These are phyloP conservation scores for Otis tarda DNA, from an alignment of 2,113 vertebrate species.

Conservation along the genomic window DNA sequence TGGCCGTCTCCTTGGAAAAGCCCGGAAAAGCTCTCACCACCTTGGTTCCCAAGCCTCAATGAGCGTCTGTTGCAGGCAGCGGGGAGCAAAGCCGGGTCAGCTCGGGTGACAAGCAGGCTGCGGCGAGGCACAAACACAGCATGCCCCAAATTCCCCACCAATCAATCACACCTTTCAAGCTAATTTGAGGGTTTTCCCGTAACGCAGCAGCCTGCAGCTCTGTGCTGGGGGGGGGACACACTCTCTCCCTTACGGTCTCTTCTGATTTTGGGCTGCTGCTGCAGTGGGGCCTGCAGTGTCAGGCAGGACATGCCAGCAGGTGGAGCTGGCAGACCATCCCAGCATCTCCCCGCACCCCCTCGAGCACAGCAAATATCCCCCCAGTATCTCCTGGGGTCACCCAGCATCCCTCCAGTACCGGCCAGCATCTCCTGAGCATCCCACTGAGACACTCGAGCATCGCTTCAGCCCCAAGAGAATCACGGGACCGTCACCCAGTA, in stretches of 20 bases:
- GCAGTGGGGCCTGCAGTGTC: fast-evolving
- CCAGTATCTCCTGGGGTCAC: not conserved
- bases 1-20: not conserved
- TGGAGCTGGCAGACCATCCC: conserved; percentile 38
- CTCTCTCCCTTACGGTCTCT: not conserved
- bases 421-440: not conserved
- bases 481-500: not conserved
- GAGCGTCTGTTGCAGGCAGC: not conserved
- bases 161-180: too few relatives aligned
- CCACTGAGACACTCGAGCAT: not conserved
- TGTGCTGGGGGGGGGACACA: too few relatives aligned
- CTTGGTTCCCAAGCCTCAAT: not conserved
- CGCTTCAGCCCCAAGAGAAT: not conserved
- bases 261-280: not conserved
- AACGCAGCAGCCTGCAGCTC: not conserved
- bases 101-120: not conserved
- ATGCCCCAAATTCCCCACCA: not conserved
- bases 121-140: not conserved
- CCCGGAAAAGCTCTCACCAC: not conserved
- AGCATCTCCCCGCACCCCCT: not conserved
- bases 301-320: conserved; percentile 7
- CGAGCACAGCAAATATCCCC: not conserved
- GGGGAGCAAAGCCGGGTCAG: not conserved
- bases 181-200: not conserved
- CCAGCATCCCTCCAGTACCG: not conserved